Conservation (phyloP, 2,113 vertebrate genomes). For the Eupsittula cactorum region DNA sequence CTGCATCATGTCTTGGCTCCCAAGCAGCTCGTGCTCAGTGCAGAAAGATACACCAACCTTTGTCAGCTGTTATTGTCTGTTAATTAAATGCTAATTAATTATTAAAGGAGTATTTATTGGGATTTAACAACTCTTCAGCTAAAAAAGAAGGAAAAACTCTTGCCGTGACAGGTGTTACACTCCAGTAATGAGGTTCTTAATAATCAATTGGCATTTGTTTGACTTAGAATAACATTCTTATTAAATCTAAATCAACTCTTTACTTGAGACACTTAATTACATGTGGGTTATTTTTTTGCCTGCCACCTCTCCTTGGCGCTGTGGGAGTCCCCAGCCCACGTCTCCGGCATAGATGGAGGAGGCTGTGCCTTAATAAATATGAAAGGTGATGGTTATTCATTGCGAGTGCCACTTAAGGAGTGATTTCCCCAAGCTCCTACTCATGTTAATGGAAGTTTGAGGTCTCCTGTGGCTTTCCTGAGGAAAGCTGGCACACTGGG, state of each 20-base stretch:
- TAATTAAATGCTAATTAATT: conserved; percentile 74
- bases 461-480: not conserved
- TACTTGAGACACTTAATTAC: conserved; percentile 70
- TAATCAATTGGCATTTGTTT: conserved; percentile 76
- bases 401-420: not conserved
- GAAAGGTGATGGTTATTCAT: conserved; percentile 26
- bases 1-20: not conserved
- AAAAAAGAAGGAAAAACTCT: conserved; percentile 3
- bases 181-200: conserved; percentile 69
- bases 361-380: not conserved
- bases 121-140: conserved; percentile 50
- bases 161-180: conserved; percentile 50
- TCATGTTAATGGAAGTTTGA: not conserved
- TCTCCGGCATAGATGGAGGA: not conserved
- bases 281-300: conserved; percentile 17
- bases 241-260: conserved; percentile 72
- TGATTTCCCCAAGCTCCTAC: not conserved
- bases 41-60: conserved; percentile 4
- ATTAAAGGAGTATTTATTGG: conserved; percentile 72
- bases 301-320: not conserved
- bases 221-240: conserved; percentile 75
- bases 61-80: conserved; percentile 36
- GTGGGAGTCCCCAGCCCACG: not conserved
- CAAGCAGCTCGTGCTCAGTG: not conserved
- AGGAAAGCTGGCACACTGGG: not conserved